Evolutionary conservation across 1,140 invertebrate genomes (phyloP).

Genomic region (Anastrepha ludens): DNA sequence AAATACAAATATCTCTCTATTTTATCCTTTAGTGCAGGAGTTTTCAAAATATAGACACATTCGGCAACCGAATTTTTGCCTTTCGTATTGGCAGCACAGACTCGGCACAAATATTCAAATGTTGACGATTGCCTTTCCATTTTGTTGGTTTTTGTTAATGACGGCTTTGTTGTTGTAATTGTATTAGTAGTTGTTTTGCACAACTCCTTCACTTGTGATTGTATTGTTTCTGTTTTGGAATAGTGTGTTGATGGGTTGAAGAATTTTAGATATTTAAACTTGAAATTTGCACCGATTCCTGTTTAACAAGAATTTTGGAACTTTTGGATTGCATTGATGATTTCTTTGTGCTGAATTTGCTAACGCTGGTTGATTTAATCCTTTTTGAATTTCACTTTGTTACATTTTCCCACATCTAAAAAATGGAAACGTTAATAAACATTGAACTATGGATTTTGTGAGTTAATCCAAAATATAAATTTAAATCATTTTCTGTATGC

Average conservation of each 20-base stretch:
- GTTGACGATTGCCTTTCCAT: conserved; percentile 54
- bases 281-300: not conserved
- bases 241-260: not conserved
- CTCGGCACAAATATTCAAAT: conserved; percentile 69
- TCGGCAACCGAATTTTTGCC: conserved; percentile 68
- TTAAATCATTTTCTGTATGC: not conserved
- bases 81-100: conserved; percentile 71
- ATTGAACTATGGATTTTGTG: not conserved
- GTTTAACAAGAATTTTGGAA: not conserved
- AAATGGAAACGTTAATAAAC: not conserved
- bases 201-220: not conserved
- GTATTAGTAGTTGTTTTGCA: not conserved
- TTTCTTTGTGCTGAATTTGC: not conserved
- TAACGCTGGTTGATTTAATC: not conserved
- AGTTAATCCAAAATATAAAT: not conserved
- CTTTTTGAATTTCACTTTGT: not conserved
- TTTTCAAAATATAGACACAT: conserved; percentile 71
- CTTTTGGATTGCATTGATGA: no score
- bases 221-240: not conserved
- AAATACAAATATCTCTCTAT: conserved; percentile 67
- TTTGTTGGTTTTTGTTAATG: not conserved
- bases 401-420: conserved; percentile 33
- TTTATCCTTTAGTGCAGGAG: conserved; percentile 66
- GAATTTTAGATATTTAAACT: no score
- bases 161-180: not conserved